Evolutionary conservation across 2,113 vertebrate species (phyloP), one percentile per base, ranked within the genome.

Genomic region (Corydoras sp.): DNA sequence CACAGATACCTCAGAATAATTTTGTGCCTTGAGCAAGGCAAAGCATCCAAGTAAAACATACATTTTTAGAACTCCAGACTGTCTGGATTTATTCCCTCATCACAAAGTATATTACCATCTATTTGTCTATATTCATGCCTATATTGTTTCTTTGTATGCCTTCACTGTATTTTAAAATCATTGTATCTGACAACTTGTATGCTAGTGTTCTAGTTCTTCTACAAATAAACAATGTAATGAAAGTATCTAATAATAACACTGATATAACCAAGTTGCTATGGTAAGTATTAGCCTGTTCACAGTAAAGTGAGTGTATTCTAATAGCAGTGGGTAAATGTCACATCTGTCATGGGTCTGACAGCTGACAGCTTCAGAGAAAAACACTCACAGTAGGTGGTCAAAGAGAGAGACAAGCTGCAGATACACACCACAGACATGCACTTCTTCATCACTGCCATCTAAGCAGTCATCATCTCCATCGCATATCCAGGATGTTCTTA

Each of bases 391-490:
- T 62, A 62, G 56, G 62, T 12, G 59, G 18, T 63, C 31, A 68
- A 11, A 76, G 11, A 65, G 51, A 48, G 50, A 29, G 14, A 31
- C 24, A 18, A 63, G 31, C 15, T 7, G 63, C 77, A 58, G 69
- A 69, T 51, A 69, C 90, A 6, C 90, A 99, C 97, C 88, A 85
- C 97, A 99, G 73, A 88, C 89, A 30, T 88, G 89, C 1, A 84
- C 66, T 61, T 90, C 92, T 78, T 99, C 97, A 68, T 99, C 97
- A 1, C 93, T 98, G 67, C 94, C 92, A 9, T 99, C 97, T 61
- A 97, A 86, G 68, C 97, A 99, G 81, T 99, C 97, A 50, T 99
- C 91, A 10, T 98, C 95, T 0, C 96, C 96, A 4, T 99, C 97
- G 53, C 97, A 99, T 79, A 89, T 93, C 97, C 97, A 99, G 53